These are phyloP conservation scores for Pogonophryne albipinna DNA, from an alignment of 2,797 vertebrate species.

Conservation along the genomic window DNA sequence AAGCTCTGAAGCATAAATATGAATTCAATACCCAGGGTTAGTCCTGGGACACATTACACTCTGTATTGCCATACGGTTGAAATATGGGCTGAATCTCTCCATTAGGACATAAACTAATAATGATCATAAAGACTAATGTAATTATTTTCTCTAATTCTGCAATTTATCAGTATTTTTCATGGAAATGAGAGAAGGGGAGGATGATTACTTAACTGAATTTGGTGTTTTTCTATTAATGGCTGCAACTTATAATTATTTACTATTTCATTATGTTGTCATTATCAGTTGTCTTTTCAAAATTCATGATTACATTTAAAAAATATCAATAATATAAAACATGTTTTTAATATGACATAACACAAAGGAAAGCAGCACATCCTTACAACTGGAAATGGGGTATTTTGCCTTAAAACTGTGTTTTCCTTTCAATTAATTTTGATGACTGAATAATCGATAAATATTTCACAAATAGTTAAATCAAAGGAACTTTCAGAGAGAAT, in stretches of 20 bases:
- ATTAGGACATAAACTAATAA: background rate
- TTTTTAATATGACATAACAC: background rate
- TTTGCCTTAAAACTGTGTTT: background rate
- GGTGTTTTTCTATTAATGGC: too few species aligned
- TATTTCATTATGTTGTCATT: too few species aligned
- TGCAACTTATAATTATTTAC: too few species aligned
- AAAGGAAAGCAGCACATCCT: background rate
- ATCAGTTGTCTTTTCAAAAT: too few species aligned
- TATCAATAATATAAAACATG: too few species aligned
- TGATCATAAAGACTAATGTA: background rate
- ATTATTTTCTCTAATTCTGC: background rate
- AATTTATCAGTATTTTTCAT: background rate
- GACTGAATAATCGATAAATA: background rate
- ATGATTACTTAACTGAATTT: background rate
- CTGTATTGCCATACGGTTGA: background rate
- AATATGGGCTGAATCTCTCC: background rate
- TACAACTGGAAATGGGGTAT: background rate
- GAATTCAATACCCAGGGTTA: slow-evolving; percentile 16
- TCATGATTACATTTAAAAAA: too few species aligned
- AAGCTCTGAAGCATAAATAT: slow-evolving; percentile 32
- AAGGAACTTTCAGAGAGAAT: background rate
- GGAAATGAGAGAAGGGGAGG: background rate
- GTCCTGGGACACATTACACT: background rate
- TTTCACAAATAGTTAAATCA: background rate
- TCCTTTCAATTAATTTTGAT: background rate